Evolutionary conservation across 2,888 invertebrate genomes (phyloP).

Genomic region (Drosophila suboccidentalis): DNA sequence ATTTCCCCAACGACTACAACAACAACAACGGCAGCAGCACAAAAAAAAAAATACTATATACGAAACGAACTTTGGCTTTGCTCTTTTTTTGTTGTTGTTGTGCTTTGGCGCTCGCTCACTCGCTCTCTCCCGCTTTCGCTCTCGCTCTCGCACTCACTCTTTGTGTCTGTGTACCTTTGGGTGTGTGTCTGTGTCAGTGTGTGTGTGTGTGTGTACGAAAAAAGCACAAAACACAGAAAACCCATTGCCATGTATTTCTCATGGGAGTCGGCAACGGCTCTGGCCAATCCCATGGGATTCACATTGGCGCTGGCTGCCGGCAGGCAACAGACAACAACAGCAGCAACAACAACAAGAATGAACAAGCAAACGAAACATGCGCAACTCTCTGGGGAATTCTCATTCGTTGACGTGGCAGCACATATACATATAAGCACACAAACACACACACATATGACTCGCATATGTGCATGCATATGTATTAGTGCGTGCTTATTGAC

Average conservation of each 20-base stretch:
- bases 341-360: constrained; percentile 19
- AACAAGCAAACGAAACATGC: constrained; percentile 69
- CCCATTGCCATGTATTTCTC: constrained; percentile 86
- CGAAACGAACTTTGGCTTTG: constrained; percentile 75
- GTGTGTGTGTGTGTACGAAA: constrained; percentile 51
- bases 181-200: constrained; percentile 25
- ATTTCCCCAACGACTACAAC: constrained; percentile 75
- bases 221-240: constrained; percentile 85
- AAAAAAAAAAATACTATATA: constrained; percentile 15
- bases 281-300: constrained; percentile 84
- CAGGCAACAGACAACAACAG: constrained; percentile 46
- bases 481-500: constrained; percentile 55
- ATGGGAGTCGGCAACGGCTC: constrained; percentile 82
- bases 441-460: not conserved
- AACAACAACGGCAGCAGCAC: constrained; percentile 38
- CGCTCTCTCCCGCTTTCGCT: constrained; percentile 25
- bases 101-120: constrained; percentile 23
- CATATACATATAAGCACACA: constrained; percentile 37
- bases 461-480: constrained; percentile 9
- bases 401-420: constrained; percentile 76
- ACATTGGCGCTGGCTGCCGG: constrained; percentile 54
- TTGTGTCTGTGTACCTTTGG: constrained; percentile 12
- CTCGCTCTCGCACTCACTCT: constrained; percentile 27
- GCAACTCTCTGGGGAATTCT: constrained; percentile 78
- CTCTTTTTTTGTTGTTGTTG: constrained; percentile 61